Conservation (phyloP, 1,140 invertebrate species). For the Lasaia peninsularis region DNA sequence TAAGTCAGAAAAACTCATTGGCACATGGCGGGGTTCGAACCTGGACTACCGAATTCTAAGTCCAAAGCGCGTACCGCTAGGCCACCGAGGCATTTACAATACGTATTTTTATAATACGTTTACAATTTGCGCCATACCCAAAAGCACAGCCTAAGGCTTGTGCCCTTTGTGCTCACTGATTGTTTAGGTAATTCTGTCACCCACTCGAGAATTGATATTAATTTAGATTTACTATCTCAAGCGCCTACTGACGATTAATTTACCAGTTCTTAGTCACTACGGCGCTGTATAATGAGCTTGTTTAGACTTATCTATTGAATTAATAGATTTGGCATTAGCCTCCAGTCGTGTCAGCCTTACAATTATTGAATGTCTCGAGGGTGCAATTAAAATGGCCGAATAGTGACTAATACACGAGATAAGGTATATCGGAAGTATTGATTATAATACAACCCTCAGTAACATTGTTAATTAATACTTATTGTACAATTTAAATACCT, state of each 20-base stretch:
- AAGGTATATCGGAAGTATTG: neutral
- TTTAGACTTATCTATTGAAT: constrained; percentile 35
- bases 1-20: too few relatives aligned
- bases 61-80: too few relatives aligned
- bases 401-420: neutral
- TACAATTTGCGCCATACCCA: constrained; percentile 27
- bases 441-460: too few relatives aligned
- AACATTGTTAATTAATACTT: too few relatives aligned
- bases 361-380: constrained; percentile 5
- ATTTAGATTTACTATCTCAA: constrained; percentile 58
- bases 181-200: constrained; percentile 52
- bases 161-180: constrained; percentile 43
- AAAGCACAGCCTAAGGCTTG: constrained; percentile 28
- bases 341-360: constrained; percentile 14
- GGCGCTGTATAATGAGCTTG: constrained; percentile 43
- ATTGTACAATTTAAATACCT: too few relatives aligned
- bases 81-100: too few relatives aligned
- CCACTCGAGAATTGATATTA: constrained; percentile 49
- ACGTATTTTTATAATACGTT: neutral
- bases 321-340: constrained; percentile 27
- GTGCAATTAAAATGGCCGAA: constrained; percentile 9
- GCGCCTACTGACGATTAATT: constrained; percentile 46
- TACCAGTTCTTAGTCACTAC: constrained; percentile 43
- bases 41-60: too few relatives aligned
- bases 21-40: too few relatives aligned